Conservation (phyloP, 2,888 invertebrate genomes). For the Drosophila buzzatii region DNA sequence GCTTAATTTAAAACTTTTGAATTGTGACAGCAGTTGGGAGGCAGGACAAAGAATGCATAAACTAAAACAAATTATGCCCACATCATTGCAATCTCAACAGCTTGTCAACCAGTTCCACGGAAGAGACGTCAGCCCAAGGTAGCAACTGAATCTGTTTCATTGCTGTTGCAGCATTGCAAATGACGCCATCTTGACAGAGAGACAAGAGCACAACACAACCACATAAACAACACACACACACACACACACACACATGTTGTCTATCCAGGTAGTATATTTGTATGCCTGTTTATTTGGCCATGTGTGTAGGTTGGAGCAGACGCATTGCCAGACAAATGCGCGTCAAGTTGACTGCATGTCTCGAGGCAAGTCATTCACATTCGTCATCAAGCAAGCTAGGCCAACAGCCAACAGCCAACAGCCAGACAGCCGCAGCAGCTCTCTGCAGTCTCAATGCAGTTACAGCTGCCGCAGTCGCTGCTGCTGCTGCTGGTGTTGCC, state of each 20-base stretch:
- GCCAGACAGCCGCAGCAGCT: constrained; percentile 49
- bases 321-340: constrained; percentile 81
- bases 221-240: constrained; percentile 44
- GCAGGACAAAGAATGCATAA: constrained; percentile 46
- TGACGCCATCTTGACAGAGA: constrained; percentile 77
- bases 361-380: constrained; percentile 82
- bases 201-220: constrained; percentile 46
- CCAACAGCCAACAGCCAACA: constrained; percentile 51
- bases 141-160: constrained; percentile 48
- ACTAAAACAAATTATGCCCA: constrained; percentile 74
- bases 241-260: constrained; percentile 34
- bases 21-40: not conserved
- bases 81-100: constrained; percentile 77
- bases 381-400: constrained; percentile 67
- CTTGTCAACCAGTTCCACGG: constrained; percentile 61
- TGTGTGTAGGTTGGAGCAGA: constrained; percentile 57
- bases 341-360: constrained; percentile 79
- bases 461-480: constrained; percentile 7
- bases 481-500: constrained; percentile 46
- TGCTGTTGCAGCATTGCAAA: constrained; percentile 48
- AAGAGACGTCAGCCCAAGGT: constrained; percentile 36
- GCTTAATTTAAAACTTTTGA: constrained; percentile 27
- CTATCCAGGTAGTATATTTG: constrained; percentile 41
- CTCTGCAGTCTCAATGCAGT: constrained; percentile 28
- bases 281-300: constrained; percentile 31